Evolutionary conservation across 2,888 invertebrate genomes (phyloP), one percentile per base, ranked within the genome.

Genomic region (Esperia sulphurella): DNA sequence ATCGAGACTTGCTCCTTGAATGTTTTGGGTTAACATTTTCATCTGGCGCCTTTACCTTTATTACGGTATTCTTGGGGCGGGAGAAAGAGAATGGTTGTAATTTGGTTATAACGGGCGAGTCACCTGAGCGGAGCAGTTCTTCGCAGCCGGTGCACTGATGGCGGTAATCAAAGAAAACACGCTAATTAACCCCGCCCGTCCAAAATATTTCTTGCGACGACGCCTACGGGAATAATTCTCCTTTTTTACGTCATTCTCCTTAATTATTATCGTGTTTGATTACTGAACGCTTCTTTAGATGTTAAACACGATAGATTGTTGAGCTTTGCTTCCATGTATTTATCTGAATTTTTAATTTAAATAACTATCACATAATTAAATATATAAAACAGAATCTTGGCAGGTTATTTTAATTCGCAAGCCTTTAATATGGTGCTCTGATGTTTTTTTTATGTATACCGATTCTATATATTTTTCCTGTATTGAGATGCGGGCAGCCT

Each of bases 101-200:
- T 85, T 83, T 81, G 77, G 77, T 75, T 71, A 75, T 65, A 72
- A 71, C 31, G 41, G 65, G 58, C 63, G 65, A 77, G 77, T 82
- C 84, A 85, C 83, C 85, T 86, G 83, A 75, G 74, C 69, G 61
- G 77, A 21, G 21, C 75, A 73, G 75, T 87, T 83, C 63, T 63
- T 55, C 53, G 68, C 88, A 88, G 67, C 85, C 79, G 87, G 84
- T 72, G 83, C 83, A 70, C 82, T 84, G 87, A 88, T 87, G 84
- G 75, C 80, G 65, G 85, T 81, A 88, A 88, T 88, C 87, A 87
- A 84, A 89, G 87, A 87, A 88, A 87, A 85, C 79, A 80, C 79
- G 78, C 84, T 87, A 86, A 88, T 88, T 88, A 87, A 85, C 76
- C 84, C 76, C 70, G 68, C 66, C 68, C 78, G 72, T 69, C 62